These are phyloP conservation scores for Alectoris magna DNA, from an alignment of 2,797 vertebrate genomes.

Conservation along the genomic window DNA sequence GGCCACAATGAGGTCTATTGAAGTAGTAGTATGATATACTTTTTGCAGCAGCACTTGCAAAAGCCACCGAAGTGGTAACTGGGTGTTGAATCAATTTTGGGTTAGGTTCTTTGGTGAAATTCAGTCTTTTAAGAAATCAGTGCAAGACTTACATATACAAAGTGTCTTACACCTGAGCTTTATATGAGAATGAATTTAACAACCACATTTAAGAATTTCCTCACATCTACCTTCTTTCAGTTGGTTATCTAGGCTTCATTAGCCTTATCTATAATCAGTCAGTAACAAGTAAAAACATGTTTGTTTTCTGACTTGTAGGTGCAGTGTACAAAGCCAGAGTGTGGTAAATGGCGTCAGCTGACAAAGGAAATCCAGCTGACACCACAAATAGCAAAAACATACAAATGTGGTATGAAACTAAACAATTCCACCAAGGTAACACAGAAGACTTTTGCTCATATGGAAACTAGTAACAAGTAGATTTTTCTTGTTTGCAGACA, in stretches of 20 bases:
- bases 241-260: background rate
- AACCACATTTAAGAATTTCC: background rate
- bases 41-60: background rate
- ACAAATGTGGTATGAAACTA: conserved; percentile 94
- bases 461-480: background rate
- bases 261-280: conserved; percentile 16
- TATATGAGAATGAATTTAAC: background rate
- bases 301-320: conserved; percentile 80
- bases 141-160: background rate
- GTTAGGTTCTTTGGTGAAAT: background rate
- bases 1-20: background rate
- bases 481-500: conserved; percentile 3
- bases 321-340: conserved; percentile 93
- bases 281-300: conserved; percentile 36
- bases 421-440: conserved; percentile 89
- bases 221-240: background rate
- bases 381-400: conserved; percentile 86
- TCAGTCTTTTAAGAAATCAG: background rate
- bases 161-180: background rate
- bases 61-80: background rate
- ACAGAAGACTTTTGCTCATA: background rate
- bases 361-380: conserved; percentile 96
- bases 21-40: background rate
- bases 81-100: background rate
- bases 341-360: conserved; percentile 96